These are phyloP conservation scores for Apistogramma diplotaenia DNA, from an alignment of 2,113 vertebrate species.

Conservation along the genomic window DNA sequence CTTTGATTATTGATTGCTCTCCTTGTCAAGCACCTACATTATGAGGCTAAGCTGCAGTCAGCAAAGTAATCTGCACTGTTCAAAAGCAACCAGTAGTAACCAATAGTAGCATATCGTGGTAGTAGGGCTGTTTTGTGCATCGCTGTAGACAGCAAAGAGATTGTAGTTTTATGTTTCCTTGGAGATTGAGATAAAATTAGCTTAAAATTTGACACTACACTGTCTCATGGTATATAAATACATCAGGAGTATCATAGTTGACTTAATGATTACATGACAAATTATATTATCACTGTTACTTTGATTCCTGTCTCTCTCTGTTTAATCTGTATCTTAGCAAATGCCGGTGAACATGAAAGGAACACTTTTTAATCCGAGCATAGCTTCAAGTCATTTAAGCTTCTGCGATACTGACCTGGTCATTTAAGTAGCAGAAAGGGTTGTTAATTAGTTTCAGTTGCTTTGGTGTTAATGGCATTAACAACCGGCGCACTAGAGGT, in stretches of 20 bases:
- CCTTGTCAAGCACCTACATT: conserved; percentile 39
- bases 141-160: neutral
- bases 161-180: conserved; percentile 46
- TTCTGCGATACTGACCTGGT: too few species aligned
- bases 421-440: too few species aligned
- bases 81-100: neutral
- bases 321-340: too few species aligned
- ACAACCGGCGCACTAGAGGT: too few species aligned
- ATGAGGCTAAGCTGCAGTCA: conserved; percentile 6
- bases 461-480: too few species aligned
- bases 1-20: conserved; percentile 55
- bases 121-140: conserved; percentile 16
- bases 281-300: too few species aligned
- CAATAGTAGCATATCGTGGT: too few species aligned
- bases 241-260: neutral
- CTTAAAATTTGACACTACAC: conserved; percentile 5
- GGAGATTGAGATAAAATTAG: conserved; percentile 44
- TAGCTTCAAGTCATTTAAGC: too few species aligned
- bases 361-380: too few species aligned
- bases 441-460: too few species aligned
- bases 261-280: neutral
- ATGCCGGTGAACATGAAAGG: too few species aligned
- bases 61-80: conserved; percentile 28
- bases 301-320: too few species aligned
- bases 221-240: neutral